Conservation (phyloP, 1,140 invertebrate genomes). For the Platorchestia sp. region DNA sequence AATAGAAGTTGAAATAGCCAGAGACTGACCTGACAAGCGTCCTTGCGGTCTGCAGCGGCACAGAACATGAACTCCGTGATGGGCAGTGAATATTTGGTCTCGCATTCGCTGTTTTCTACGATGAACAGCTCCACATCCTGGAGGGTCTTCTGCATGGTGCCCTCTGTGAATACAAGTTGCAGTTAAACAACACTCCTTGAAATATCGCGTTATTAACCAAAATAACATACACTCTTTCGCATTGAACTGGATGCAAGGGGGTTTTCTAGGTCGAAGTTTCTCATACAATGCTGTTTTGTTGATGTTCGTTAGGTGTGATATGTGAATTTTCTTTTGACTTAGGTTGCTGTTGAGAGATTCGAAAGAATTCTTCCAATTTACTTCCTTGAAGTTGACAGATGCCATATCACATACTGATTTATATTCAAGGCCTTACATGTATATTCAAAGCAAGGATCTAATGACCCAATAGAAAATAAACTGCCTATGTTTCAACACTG, state of each 20-base stretch:
- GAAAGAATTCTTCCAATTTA: too few relatives aligned
- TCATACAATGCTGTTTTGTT: not conserved
- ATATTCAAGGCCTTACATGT: too few relatives aligned
- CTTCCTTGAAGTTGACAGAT: too few relatives aligned
- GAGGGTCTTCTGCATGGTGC: not conserved
- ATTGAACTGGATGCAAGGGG: not conserved
- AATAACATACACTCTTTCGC: not conserved
- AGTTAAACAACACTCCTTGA: not conserved
- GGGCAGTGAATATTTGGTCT: not conserved
- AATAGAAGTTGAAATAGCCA: too few relatives aligned
- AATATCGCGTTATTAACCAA: not conserved
- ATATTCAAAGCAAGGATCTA: too few relatives aligned
- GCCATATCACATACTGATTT: too few relatives aligned
- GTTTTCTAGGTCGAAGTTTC: not conserved
- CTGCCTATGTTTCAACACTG: too few relatives aligned
- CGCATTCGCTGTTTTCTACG: not conserved
- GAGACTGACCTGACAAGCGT: not conserved
- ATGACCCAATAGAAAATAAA: too few relatives aligned
- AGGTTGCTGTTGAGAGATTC: too few relatives aligned
- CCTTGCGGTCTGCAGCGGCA: not conserved
- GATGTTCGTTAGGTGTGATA: too few relatives aligned
- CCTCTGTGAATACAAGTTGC: not conserved
- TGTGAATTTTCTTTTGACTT: too few relatives aligned
- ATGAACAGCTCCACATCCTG: not conserved
- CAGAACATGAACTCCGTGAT: not conserved